Evolutionary conservation across 2,113 vertebrate species (phyloP).

Genomic region (Cyprinodon brontotheroides): DNA sequence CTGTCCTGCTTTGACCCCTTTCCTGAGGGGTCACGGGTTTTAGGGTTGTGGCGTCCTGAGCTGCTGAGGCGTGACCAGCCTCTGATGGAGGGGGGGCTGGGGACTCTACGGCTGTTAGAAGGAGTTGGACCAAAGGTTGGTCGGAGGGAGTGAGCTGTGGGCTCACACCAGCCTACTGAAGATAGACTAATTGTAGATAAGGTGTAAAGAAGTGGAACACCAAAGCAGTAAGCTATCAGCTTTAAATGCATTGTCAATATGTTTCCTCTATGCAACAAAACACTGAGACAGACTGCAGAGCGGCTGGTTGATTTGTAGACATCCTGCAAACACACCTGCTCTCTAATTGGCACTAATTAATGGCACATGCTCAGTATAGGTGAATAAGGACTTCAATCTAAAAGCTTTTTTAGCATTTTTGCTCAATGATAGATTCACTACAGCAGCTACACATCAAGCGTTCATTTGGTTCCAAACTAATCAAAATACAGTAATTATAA

Average conservation of each 20-base stretch:
- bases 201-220: conserved; percentile 37
- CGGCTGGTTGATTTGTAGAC: conserved; percentile 10
- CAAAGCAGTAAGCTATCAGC: conserved; percentile 3
- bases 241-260: conserved; percentile 49
- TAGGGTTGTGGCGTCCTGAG: background rate
- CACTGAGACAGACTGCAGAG: background rate
- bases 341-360: conserved; percentile 46
- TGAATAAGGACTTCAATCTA: background rate
- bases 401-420: background rate
- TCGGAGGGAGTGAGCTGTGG: background rate
- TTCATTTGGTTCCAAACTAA: background rate
- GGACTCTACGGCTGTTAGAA: background rate
- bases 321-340: conserved; percentile 49
- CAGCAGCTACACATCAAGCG: background rate
- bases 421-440: background rate
- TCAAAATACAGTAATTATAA: background rate
- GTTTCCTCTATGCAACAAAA: conserved; percentile 25
- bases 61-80: background rate
- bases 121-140: background rate
- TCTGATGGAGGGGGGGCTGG: fast-evolving
- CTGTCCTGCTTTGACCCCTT: background rate
- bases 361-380: background rate
- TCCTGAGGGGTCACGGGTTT: background rate
- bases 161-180: conserved; percentile 10
- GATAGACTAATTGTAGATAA: conserved; percentile 13